Evolutionary conservation across 2,888 invertebrate genomes (phyloP), one percentile per base, ranked within the genome.

Genomic region (Cosmia trapezina): DNA sequence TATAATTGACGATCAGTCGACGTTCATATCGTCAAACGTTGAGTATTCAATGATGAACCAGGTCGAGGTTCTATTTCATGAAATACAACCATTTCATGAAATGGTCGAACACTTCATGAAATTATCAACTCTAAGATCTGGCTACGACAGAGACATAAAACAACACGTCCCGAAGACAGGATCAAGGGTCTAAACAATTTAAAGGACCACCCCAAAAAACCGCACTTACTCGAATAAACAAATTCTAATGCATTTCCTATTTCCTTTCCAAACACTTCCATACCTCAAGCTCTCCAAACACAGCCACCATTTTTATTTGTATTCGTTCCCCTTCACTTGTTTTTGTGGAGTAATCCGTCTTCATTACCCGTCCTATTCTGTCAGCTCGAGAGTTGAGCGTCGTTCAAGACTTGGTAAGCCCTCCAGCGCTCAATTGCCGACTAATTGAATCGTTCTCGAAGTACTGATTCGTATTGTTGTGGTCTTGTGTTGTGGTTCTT

Each of bases 381-480:
- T 89, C 89, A 87, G 86, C 78, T 86, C 71, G 78, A 86, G 90
- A 81, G 86, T 85, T 66, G 80, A 88, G 90, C 80, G 84, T 84
- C 71, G 82, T 85, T 74, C 75, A 73, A 78, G 78, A 62, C 80
- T 78, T 77, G 62, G 64, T 74, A 70, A 72, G 78, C 78, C 68
- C 85, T 80, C 77, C 68, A 86, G 80, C 70, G 78, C 83, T 83
- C 87, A 86, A 88, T 89, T 86, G 88, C 81, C 85, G 83, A 80
- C 87, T 90, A 91, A 91, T 91, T 91, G 91, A 89, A 90, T 91
- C 89, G 91, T 90, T 88, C 86, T 86, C 87, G 83, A 87, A 78
- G 83, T 85, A 85, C 85, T 80, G 78, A 68, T 75, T 80, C 73
- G 61, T 79, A 85, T 85, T 87, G 82, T 84, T 73, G 70, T 70